Base-by-base conservation (phyloP, 2,797 vertebrate species). In the Pangasius djambal region DNA sequence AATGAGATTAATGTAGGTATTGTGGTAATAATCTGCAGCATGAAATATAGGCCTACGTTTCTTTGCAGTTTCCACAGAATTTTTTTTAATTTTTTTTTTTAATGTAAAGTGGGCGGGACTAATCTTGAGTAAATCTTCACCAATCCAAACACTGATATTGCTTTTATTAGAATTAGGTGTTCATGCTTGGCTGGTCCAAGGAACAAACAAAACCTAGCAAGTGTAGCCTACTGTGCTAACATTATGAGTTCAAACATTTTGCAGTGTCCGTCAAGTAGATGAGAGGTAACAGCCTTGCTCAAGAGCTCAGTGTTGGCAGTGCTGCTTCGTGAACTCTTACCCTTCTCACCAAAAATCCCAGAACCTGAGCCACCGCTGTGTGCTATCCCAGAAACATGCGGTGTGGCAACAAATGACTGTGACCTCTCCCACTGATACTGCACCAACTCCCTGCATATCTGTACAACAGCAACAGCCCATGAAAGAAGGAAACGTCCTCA, bases 361-460 rank as follows among this genome's bases (percentile, higher is more conserved):
- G 83, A 84, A 69, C 83, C 44, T 52, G 83, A 69, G 59, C 63
- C 83, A 52, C 63, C 63, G 34, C 83, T 52, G 44, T 50, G 83
- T 84, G 83, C 69, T 69, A 84, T 84, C 63, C 83, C 69, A 84
- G 72, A 63, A 86, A 86, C 70, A 86, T 22, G 37, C n/a, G 10
- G 37, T 77, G 70, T 75, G 55, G 72, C 55, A 75, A 78, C 55
- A 86, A 86, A 63, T 37, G 59, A 50, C 85, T 78, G 28, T 75
- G 70, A 84, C 69, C 87, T 75, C 57, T 70, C 81, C 57, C 70
- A 84, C 67, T 79, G 78, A 83, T 57, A 79, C 87, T 72, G 48
- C 79, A 82, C 65, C 83, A 86, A 48, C 87, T 57, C 18, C 25
- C 28, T 52, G 12, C 37, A 8, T 59, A 61, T 74, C 85, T 48